Percentiles rank a stretch among this genome's conserved stretches.
Evolutionary conservation across 2,113 vertebrate species (phyloP).

Genomic region (Pelecanus crispus): DNA sequence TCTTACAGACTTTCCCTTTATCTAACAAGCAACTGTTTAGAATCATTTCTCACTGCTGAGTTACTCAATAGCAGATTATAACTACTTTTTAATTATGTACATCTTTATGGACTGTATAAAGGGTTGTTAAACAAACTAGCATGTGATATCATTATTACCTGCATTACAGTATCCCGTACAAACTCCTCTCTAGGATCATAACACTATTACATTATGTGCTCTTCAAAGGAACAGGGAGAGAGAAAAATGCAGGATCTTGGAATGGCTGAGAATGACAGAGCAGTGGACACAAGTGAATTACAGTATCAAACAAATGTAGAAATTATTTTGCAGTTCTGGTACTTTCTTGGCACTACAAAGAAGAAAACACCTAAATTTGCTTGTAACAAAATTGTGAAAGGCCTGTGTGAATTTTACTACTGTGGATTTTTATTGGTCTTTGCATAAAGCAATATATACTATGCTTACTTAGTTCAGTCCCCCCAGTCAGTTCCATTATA

Average conservation of each 20-base stretch:
- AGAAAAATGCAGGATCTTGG: background rate
- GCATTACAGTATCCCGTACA: background rate
- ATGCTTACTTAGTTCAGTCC: background rate
- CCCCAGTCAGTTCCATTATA: background rate
- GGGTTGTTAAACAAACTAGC: background rate
- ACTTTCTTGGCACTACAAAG: background rate
- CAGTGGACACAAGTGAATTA: background rate
- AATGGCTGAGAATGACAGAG: background rate
- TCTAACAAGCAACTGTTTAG: background rate
- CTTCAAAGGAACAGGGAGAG: background rate
- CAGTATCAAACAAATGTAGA: background rate
- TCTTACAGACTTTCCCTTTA: background rate
- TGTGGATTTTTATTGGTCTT: background rate
- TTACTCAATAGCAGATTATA: background rate
- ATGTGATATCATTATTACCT: background rate
- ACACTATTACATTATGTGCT: fast-evolving
- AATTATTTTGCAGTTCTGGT: background rate
- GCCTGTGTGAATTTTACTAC: background rate
- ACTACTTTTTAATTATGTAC: background rate
- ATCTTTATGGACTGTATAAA: background rate
- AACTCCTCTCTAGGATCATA: background rate
- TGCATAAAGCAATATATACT: background rate
- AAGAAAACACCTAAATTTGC: background rate
- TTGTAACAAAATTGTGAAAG: background rate
- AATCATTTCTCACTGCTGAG: background rate